Evolutionary conservation across 1,140 invertebrate species (phyloP), one percentile per base, ranked within the genome.

Genomic region (Heliconius hewitsoni): DNA sequence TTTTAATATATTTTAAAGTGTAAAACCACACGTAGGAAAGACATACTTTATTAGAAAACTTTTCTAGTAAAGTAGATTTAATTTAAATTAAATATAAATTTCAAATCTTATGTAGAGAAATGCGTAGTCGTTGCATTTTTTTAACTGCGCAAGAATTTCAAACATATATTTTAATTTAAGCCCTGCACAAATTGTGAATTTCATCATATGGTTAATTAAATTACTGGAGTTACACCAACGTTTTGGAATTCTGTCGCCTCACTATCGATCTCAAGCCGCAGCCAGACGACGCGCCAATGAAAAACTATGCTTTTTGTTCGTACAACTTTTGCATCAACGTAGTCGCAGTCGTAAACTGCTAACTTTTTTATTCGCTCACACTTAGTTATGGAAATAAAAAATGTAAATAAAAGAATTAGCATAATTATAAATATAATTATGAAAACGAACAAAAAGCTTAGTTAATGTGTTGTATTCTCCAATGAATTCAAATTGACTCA

Each of bases 221-320:
- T 71, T 50, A 77, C 76, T 72, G 34, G 71, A 83, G 81, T 83
- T 83, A 79, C 76, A 83, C 37, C 52, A 8, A 46, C 52, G 79
- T 82, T 82, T 79, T 78, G 83, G 81, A 77, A 72, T 81, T 77
- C 77, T 78, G 82, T 84, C 73, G 79, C 79, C 70, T 73, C 77
- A 81, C 73, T 90, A 93, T 93, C 88, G 91, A 93, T 91, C 87
- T 85, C 82, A 82, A 82, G 81, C 84, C 81, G 82, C 83, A 81
- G 87, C 88, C 85, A 92, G 90, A 91, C 90, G 90, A 84, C 89
- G 89, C 87, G 89, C 80, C 87, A 83, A 88, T 89, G 88, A 91
- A 92, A 92, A 92, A 92, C 90, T 90, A 88, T 88, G 86, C 85
- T 88, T 90, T 89, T 90, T 89, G 87, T 91, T 86, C 81, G 83